Evolutionary conservation across 30 jellyfish, hydroid and myxozoan species (phyloP).

Genomic region (Aurelia aurita complex sp. Pacific): DNA sequence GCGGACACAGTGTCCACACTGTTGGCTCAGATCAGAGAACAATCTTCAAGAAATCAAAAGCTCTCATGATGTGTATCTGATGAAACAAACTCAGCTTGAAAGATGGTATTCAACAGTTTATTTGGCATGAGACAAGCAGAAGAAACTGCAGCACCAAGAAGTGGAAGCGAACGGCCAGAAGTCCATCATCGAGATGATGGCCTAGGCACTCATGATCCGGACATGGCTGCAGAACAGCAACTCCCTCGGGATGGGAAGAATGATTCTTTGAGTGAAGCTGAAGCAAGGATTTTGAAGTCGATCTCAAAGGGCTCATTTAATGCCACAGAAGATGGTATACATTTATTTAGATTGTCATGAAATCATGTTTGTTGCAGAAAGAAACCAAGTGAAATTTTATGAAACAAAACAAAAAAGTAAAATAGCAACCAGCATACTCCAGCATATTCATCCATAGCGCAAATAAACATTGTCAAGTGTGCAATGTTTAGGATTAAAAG

Average conservation of each 20-base stretch:
- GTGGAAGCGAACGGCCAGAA: slow-evolving; percentile 1
- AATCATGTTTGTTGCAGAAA: not conserved
- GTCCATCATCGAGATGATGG: too few species aligned
- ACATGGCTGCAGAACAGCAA: not conserved
- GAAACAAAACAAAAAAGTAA: too few species aligned
- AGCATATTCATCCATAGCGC: too few species aligned
- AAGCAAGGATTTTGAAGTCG: slow-evolving; percentile 48
- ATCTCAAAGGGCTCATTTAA: slow-evolving; percentile 31
- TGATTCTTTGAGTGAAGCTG: slow-evolving; percentile 47
- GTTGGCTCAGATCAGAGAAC: too few species aligned
- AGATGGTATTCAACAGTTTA: slow-evolving; percentile 66
- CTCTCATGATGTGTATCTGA: not conserved
- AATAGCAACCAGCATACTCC: too few species aligned
- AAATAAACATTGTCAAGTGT: too few species aligned
- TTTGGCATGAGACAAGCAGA: slow-evolving; percentile 41
- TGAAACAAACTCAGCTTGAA: not conserved
- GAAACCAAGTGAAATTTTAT: not conserved
- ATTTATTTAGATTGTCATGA: not conserved
- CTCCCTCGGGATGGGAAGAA: slow-evolving; percentile 1
- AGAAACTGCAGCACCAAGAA: slow-evolving; percentile 11
- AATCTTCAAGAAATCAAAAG: not conserved
- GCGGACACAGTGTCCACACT: too few species aligned
- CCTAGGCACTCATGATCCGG: not conserved
- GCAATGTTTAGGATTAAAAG: too few species aligned
- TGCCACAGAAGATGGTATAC: slow-evolving; percentile 63